Evolutionary conservation across 1,140 invertebrate species (phyloP).

Genomic region (Vanessa atalanta): DNA sequence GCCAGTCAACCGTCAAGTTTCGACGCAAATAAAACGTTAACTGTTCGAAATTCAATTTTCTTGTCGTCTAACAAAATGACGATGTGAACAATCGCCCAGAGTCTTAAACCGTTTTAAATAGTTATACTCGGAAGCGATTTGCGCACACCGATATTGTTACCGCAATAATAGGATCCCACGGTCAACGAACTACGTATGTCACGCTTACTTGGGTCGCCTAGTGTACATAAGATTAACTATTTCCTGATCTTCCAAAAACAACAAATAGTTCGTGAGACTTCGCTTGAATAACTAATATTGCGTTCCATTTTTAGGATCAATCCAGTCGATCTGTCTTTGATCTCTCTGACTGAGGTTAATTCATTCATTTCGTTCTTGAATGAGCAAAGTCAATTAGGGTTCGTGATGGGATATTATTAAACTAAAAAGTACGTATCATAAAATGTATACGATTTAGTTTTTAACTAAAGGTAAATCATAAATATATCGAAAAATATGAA

Average conservation of each 20-base stretch:
- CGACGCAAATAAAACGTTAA: neutral
- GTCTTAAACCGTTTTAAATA: constrained; percentile 39
- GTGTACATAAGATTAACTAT: constrained; percentile 51
- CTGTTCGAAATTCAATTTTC: constrained; percentile 46
- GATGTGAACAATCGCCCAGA: constrained; percentile 20
- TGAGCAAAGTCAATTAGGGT: constrained; percentile 16
- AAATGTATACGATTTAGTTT: too few relatives aligned
- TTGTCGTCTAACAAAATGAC: constrained; percentile 32
- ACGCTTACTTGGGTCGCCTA: constrained; percentile 52
- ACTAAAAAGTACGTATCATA: too few relatives aligned
- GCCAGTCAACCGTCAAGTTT: constrained; percentile 18
- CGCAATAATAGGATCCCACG: constrained; percentile 66
- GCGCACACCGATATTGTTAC: constrained; percentile 58
- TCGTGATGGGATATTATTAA: neutral
- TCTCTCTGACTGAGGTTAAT: constrained; percentile 24
- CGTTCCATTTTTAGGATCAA: constrained; percentile 47
- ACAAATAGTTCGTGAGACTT: constrained; percentile 15
- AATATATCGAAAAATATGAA: too few relatives aligned
- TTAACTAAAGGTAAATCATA: too few relatives aligned
- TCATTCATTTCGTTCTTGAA: constrained; percentile 17
- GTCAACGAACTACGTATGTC: constrained; percentile 56
- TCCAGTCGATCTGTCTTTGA: constrained; percentile 39
- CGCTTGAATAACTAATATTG: constrained; percentile 34
- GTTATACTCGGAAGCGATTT: constrained; percentile 52
- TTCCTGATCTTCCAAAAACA: constrained; percentile 43